phyloP scores from a whole-genome alignment of 23 tunicate genomes.

The Clavelina lepadiformis region DNA sequence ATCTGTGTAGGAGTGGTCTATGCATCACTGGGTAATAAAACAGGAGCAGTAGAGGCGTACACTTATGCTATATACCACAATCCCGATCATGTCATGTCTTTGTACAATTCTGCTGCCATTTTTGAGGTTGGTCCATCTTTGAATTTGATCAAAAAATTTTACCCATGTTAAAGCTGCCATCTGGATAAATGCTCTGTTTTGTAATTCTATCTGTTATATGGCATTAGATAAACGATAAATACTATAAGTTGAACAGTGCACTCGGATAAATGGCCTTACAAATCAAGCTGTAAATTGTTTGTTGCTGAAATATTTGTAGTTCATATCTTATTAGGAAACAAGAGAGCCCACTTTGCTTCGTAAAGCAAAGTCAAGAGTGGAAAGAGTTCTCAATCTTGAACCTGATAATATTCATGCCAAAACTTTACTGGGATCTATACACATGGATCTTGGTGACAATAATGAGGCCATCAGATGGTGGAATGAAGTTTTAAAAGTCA shows the following conservation, averaged over 20 bases:
- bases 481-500: constrained; percentile 19
- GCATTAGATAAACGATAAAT: too few relatives aligned
- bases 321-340: constrained; percentile 20
- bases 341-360: constrained; percentile 16
- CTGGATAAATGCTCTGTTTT: too few relatives aligned
- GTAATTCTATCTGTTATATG: too few relatives aligned
- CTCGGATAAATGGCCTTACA: background rate
- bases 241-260: too few relatives aligned
- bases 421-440: constrained; percentile 33
- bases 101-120: constrained; percentile 84
- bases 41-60: constrained; percentile 72
- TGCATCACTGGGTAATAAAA: constrained; percentile 36
- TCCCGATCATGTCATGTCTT: constrained; percentile 49
- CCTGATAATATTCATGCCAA: constrained; percentile 36
- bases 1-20: constrained; percentile 42
- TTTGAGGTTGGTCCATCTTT: constrained; percentile 55
- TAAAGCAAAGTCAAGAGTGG: constrained; percentile 29
- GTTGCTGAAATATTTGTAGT: background rate
- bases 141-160: too few relatives aligned
- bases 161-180: too few relatives aligned
- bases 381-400: constrained; percentile 28
- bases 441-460: constrained; percentile 40
- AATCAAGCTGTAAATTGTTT: background rate
- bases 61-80: constrained; percentile 69
- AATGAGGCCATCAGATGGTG: constrained; percentile 20